Conservation (phyloP, 1,140 invertebrate genomes). For the Calephelis nemesis region DNA sequence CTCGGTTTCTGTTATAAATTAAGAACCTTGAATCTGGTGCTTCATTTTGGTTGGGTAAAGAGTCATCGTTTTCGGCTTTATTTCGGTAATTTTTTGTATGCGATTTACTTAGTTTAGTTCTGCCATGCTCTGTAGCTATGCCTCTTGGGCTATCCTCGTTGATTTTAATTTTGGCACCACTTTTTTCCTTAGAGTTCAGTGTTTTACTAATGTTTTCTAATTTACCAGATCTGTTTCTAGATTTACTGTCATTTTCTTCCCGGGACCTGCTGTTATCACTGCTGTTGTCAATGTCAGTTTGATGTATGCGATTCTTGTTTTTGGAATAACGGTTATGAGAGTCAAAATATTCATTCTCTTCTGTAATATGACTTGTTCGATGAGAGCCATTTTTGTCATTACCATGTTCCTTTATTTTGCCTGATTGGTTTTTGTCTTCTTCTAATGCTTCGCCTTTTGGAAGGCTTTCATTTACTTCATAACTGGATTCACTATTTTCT, state of each 20-base stretch:
- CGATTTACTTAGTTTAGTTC: neutral
- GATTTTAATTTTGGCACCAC: neutral
- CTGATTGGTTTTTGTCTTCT: too few species aligned
- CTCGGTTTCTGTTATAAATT: neutral
- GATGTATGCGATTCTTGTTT: neutral
- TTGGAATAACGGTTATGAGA: too few species aligned
- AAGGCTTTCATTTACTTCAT: too few species aligned
- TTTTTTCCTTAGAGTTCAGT: neutral
- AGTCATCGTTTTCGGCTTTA: neutral
- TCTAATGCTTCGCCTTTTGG: too few species aligned
- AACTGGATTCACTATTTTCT: neutral
- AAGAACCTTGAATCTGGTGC: neutral
- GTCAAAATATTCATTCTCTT: too few species aligned
- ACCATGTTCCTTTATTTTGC: too few species aligned
- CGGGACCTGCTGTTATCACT: neutral
- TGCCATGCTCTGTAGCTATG: neutral
- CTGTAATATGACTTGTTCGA: too few species aligned
- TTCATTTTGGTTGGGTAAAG: neutral
- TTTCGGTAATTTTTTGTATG: neutral
- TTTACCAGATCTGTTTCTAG: neutral
- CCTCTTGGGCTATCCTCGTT: neutral
- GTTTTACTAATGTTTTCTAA: neutral
- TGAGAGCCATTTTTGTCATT: too few species aligned
- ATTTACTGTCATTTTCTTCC: conserved; percentile 19
- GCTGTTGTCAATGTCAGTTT: neutral